Percentiles rank a stretch among this genome's conserved stretches.
These are phyloP conservation scores for Laodelphax striatellus DNA, from an alignment of 1,140 invertebrate species.

Conservation along the genomic window DNA sequence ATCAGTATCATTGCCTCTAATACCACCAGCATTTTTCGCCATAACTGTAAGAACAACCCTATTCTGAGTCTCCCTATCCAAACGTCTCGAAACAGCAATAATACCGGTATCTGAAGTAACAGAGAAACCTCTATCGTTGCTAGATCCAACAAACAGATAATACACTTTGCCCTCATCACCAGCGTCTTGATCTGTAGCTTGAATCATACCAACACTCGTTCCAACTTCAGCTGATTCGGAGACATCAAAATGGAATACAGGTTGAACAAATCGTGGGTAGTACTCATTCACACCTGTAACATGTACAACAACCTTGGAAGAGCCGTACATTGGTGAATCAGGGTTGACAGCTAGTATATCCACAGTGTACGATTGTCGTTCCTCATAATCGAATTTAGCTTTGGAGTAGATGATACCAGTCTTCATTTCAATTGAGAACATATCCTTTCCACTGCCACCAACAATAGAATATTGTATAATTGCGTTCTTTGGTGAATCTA, in stretches of 20 bases:
- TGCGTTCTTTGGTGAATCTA: conserved; percentile 84
- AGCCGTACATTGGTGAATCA: conserved; percentile 65
- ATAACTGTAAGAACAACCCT: conserved; percentile 80
- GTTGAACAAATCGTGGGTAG: conserved; percentile 81
- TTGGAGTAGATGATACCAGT: conserved; percentile 66
- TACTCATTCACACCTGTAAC: conserved; percentile 87
- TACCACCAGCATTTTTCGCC: conserved; percentile 88
- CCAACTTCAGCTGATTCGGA: conserved; percentile 85
- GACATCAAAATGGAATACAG: conserved; percentile 86
- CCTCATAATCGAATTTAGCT: conserved; percentile 80
- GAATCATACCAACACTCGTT: conserved; percentile 71
- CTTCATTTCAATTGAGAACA: conserved; percentile 63
- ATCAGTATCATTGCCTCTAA: conserved; percentile 88
- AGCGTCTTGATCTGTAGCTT: conserved; percentile 81
- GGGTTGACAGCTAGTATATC: conserved; percentile 81
- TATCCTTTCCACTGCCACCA: conserved; percentile 58
- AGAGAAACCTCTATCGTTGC: conserved; percentile 82
- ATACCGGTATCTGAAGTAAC: conserved; percentile 76
- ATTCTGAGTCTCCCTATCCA: conserved; percentile 86
- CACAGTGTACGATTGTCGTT: conserved; percentile 60
- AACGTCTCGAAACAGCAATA: conserved; percentile 64
- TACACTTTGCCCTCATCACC: conserved; percentile 87
- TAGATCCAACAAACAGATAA: conserved; percentile 85
- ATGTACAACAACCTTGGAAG: conserved; percentile 58
- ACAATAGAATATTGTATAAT: conserved; percentile 77